Evolutionary conservation across 1,140 invertebrate genomes (phyloP).

Genomic region (Halotydeus destructor): DNA sequence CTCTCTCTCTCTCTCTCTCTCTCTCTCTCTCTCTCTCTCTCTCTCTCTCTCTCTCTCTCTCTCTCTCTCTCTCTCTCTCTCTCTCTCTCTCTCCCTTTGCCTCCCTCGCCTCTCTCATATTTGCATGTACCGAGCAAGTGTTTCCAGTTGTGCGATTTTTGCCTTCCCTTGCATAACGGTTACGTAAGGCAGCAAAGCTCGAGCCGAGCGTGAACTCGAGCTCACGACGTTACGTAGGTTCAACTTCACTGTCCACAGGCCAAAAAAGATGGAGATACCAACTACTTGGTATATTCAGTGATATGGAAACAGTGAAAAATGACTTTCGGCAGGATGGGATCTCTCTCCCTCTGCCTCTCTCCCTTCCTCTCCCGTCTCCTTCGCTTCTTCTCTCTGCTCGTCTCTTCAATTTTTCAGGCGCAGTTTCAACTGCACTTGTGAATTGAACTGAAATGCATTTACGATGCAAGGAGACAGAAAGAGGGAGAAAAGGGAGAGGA

Average conservation of each 20-base stretch:
- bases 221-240: background rate
- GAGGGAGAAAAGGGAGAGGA: too few relatives aligned
- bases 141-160: background rate
- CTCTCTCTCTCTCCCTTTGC: constrained; percentile 11
- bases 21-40: background rate
- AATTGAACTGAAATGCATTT: too few relatives aligned
- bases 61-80: constrained; percentile 3
- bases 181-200: background rate
- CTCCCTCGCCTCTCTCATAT: background rate
- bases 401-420: too few relatives aligned
- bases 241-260: background rate
- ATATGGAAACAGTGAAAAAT: too few relatives aligned
- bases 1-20: constrained; percentile 5
- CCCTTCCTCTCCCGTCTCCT: too few relatives aligned
- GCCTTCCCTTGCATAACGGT: background rate
- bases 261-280: background rate
- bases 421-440: too few relatives aligned
- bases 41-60: constrained; percentile 5
- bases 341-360: too few relatives aligned
- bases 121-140: background rate
- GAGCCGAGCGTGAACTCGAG: background rate
- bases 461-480: too few relatives aligned
- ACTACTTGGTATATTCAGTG: background rate
- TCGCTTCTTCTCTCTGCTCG: too few relatives aligned
- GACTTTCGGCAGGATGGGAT: too few relatives aligned